Evolutionary conservation across 2,797 vertebrate species (phyloP), one percentile per base, ranked within the genome.

Genomic region (Dendrocincla tyrannina): DNA sequence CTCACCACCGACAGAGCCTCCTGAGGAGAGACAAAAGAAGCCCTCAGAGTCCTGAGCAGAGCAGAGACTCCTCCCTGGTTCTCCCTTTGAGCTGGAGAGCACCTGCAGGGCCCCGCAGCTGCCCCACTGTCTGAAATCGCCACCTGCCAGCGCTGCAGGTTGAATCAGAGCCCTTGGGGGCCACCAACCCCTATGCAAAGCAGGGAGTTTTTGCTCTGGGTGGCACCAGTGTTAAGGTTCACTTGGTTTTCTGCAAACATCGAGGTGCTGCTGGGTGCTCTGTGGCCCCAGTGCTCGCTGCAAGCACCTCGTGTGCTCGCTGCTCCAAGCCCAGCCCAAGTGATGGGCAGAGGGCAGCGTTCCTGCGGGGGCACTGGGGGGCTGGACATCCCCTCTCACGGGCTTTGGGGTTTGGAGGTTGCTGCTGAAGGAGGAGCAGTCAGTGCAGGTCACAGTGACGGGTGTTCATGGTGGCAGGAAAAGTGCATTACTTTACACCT

Each of bases 1-100:
- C 99, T 99, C 98, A 99, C 99, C 99, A 99, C 99, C 97, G 99
- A 99, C 98, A 99, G 98, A 97, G 99, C 99, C 99, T 99, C 99
- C 99, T 99, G 85, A 84, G 94, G 93, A 93, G 79, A 95, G 86
- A 79, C 52, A 83, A 33, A 52, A 37, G 17, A 66, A 89, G 67
- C 16, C 28, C 41, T 73, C 35, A 78, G 80, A 25, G 85, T 80
- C 60, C 46, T 67, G 92, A 37, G 76, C 73, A 44, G 69, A 80
- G 64, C n/a, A 76, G 75, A 50, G 56, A 50, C 87, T 52, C 37
- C n/a, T 63, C 52, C 33, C 46, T 32, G 32, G 9, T 27, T 80
- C 72, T 89, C 89, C 46, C 56, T 94, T 78, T 70, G 84, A 95
- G 97, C 75, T 80, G 85, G 94, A 59, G 52, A 82, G 73, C 93